These are phyloP conservation scores for Epizoanthus stellaris DNA, from an alignment of 92 coral and sea anemone species.

Conservation along the genomic window DNA sequence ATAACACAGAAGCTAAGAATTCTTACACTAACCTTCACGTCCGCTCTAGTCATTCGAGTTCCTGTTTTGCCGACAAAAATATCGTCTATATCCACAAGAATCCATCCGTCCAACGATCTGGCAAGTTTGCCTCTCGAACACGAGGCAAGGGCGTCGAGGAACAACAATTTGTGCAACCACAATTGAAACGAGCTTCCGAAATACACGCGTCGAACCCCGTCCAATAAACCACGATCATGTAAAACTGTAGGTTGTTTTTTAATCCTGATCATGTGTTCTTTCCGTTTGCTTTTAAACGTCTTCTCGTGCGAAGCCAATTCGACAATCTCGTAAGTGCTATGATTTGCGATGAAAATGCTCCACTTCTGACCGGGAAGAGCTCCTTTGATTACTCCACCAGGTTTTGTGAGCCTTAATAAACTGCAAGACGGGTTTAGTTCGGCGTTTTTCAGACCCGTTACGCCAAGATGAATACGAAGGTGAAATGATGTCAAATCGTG, in stretches of 20 bases:
- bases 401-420: slow-evolving; percentile 75
- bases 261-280: neutral
- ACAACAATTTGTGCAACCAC: slow-evolving; percentile 91
- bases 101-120: slow-evolving; percentile 79
- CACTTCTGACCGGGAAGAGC: slow-evolving; percentile 65
- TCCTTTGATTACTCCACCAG: slow-evolving; percentile 80
- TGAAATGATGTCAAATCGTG: slow-evolving; percentile 51
- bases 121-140: slow-evolving; percentile 74
- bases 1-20: neutral
- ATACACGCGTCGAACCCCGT: slow-evolving; percentile 85
- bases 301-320: slow-evolving; percentile 65
- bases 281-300: neutral
- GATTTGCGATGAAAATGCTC: slow-evolving; percentile 76
- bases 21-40: slow-evolving; percentile 75
- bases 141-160: slow-evolving; percentile 76
- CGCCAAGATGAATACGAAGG: slow-evolving; percentile 58
- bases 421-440: slow-evolving; percentile 81
- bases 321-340: slow-evolving; percentile 80
- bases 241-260: slow-evolving; percentile 65
- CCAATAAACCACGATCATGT: slow-evolving; percentile 81
- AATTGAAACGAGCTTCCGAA: slow-evolving; percentile 89
- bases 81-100: slow-evolving; percentile 92
- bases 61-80: slow-evolving; percentile 95
- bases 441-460: slow-evolving; percentile 62
- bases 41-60: slow-evolving; percentile 84